Conservation (phyloP, 1,140 invertebrate species). For the Cydia amplana region DNA sequence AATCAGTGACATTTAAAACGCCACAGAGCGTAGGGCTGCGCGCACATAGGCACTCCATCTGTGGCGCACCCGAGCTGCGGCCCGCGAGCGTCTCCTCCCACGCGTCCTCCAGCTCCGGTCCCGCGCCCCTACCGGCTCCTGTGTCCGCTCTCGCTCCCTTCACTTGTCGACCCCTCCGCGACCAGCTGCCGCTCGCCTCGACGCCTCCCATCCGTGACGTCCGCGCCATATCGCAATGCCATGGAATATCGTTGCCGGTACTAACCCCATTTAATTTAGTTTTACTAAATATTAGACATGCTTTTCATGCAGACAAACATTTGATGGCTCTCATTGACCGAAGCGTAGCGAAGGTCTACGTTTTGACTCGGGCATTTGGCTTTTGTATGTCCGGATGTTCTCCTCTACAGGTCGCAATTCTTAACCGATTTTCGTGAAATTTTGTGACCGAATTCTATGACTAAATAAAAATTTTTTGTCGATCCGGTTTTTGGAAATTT, state of each 20-base stretch:
- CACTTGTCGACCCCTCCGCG: conserved; percentile 48
- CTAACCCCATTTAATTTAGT: conserved; percentile 79
- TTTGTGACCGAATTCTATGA: no score
- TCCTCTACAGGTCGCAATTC: no score
- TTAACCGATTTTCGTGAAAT: no score
- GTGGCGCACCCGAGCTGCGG: conserved; percentile 52
- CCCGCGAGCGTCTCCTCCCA: conserved; percentile 34
- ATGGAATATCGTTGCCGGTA: conserved; percentile 79
- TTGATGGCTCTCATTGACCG: conserved; percentile 30
- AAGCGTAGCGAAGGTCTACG: no score
- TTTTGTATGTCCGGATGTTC: no score
- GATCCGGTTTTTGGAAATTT: no score
- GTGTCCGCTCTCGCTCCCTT: conserved; percentile 38
- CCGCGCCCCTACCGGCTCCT: conserved; percentile 33
- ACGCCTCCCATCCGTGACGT: conserved; percentile 66
- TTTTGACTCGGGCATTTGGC: no score
- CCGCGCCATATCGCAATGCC: conserved; percentile 74
- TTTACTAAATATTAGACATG: conserved; percentile 68
- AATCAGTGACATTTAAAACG: conserved; percentile 69
- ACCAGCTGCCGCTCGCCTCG: conserved; percentile 59
- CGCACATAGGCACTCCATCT: conserved; percentile 59
- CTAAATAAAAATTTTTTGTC: no score
- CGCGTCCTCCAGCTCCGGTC: conserved; percentile 11
- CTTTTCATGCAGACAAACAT: conserved; percentile 52
- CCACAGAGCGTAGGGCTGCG: conserved; percentile 65